Percentiles rank a stretch among this genome's conserved stretches.
These are phyloP conservation scores for Propithecus perrieri DNA, from an alignment of 2,797 vertebrate species.

Conservation along the genomic window DNA sequence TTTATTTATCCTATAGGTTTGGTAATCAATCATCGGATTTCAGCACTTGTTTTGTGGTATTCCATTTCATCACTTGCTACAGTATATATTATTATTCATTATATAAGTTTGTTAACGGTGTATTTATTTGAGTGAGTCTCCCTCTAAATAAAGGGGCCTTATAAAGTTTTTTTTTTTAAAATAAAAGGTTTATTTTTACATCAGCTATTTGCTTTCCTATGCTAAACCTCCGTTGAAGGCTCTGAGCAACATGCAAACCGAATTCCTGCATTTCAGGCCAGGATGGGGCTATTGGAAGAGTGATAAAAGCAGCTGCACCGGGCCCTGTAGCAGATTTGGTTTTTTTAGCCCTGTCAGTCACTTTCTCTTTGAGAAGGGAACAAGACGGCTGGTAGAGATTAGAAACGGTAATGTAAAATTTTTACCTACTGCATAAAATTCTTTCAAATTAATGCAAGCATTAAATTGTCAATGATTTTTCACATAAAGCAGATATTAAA, in stretches of 20 bases:
- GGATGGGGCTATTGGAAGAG: slow-evolving; percentile 69
- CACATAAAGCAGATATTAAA: slow-evolving; percentile 82
- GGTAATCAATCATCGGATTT: slow-evolving; percentile 86
- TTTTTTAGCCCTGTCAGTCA: slow-evolving; percentile 72
- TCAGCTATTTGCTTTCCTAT: slow-evolving; percentile 86
- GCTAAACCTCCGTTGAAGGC: slow-evolving; percentile 81
- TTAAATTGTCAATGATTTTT: slow-evolving; percentile 84
- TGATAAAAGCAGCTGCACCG: slow-evolving; percentile 61
- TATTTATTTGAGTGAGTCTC: slow-evolving; percentile 87
- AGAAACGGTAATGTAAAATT: slow-evolving; percentile 84
- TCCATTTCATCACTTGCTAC: slow-evolving; percentile 85
- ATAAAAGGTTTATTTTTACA: slow-evolving; percentile 87
- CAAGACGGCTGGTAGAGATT: slow-evolving; percentile 84
- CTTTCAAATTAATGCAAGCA: slow-evolving; percentile 84
- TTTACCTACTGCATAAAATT: slow-evolving; percentile 80
- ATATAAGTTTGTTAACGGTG: slow-evolving; percentile 83
- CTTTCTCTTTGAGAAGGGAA: slow-evolving; percentile 75
- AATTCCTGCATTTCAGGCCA: slow-evolving; percentile 76
- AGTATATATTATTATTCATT: slow-evolving; percentile 87
- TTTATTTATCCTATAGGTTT: slow-evolving; percentile 84
- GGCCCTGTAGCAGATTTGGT: slow-evolving; percentile 65
- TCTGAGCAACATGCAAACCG: slow-evolving; percentile 77
- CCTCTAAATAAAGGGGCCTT: slow-evolving; percentile 86
- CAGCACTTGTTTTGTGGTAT: slow-evolving; percentile 85
- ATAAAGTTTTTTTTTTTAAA: slow-evolving; percentile 77